Evolutionary conservation across 2,888 invertebrate genomes (phyloP).

Genomic region (Sclerodermus sp.): DNA sequence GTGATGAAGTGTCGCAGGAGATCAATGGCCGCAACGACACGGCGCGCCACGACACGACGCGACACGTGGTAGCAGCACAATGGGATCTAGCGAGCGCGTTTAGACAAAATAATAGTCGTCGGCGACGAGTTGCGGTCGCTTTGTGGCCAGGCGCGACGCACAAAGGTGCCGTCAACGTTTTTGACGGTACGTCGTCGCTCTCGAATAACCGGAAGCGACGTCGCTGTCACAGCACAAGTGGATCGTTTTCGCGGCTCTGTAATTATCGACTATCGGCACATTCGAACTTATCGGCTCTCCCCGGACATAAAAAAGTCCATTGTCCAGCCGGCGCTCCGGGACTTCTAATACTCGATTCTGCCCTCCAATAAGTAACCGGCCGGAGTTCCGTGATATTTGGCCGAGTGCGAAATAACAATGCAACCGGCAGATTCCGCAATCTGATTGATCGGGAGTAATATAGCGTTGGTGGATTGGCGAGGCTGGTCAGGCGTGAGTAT

Average conservation of each 20-base stretch:
- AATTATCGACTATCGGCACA: slow-evolving; percentile 45
- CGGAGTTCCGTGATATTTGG: too few relatives aligned
- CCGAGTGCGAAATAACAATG: too few relatives aligned
- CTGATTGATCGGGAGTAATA: too few relatives aligned
- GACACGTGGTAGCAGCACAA: slow-evolving; percentile 6
- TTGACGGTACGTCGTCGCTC: slow-evolving; percentile 34
- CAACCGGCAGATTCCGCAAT: too few relatives aligned
- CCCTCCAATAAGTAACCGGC: too few relatives aligned
- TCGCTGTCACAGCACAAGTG: slow-evolving; percentile 40
- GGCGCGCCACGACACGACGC: too few relatives aligned
- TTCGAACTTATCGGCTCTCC: slow-evolving; percentile 26
- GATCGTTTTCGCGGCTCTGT: slow-evolving; percentile 35
- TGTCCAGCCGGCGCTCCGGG: neutral
- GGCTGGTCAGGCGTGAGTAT: neutral
- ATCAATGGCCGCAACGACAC: too few relatives aligned
- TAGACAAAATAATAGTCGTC: slow-evolving; percentile 25
- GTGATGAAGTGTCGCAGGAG: too few relatives aligned
- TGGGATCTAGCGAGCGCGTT: slow-evolving; percentile 18
- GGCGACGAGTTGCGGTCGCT: slow-evolving; percentile 18
- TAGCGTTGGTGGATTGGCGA: neutral
- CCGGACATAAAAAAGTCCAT: neutral
- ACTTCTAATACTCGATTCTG: too few relatives aligned
- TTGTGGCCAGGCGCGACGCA: slow-evolving; percentile 26
- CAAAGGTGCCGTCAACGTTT: slow-evolving; percentile 46
- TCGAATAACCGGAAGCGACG: slow-evolving; percentile 34